Evolutionary conservation across 2,888 invertebrate genomes (phyloP), one percentile per base, ranked within the genome.

Genomic region (Carcina quercana): DNA sequence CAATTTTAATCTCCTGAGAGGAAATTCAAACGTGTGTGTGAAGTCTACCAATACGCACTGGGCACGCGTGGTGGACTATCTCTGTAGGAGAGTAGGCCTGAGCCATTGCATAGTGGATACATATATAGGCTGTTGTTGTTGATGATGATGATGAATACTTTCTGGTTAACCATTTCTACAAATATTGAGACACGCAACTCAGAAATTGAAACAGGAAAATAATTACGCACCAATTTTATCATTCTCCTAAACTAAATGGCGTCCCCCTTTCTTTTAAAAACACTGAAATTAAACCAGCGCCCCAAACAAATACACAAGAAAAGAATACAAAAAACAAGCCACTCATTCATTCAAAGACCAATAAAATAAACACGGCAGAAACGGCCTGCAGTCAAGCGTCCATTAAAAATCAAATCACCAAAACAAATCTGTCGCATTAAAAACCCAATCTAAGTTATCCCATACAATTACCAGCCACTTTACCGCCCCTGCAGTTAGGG

Each of bases 381-480:
- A 27, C 24, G 35, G 11, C 17, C 3, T n/a, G n/a, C n/a, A n/a
- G n/a, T n/a, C 17, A 31, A 27, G 28, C 6, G 30, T 15, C 26
- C 27, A 33, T 24, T 33, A 27, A 37, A 32, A 38, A 29, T 22
- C 28, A 24, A 32, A 34, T 32, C 26, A 32, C 40, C 36, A 42
- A 40, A 46, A 45, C 50, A 47, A 60, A 53, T 55, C 57, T 45
- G 32, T 43, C 39, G 66, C 71, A 76, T 80, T 79, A 78, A 76
- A 78, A 75, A 76, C 62, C 71, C 74, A 79, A 82, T 82, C 80
- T 78, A 80, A 80, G 74, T 80, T 80, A 75, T 75, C 75, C 72
- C 71, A 72, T 76, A 72, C 73, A 78, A 82, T 80, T 79, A 80
- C 75, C 59, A 56, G 62, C 60, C 72, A 78, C 73, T 78, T 73